Percentiles rank a stretch among this genome's conserved stretches.
Evolutionary conservation across 2,888 invertebrate genomes (phyloP).

Genomic region (Sylvicola cinctus): DNA sequence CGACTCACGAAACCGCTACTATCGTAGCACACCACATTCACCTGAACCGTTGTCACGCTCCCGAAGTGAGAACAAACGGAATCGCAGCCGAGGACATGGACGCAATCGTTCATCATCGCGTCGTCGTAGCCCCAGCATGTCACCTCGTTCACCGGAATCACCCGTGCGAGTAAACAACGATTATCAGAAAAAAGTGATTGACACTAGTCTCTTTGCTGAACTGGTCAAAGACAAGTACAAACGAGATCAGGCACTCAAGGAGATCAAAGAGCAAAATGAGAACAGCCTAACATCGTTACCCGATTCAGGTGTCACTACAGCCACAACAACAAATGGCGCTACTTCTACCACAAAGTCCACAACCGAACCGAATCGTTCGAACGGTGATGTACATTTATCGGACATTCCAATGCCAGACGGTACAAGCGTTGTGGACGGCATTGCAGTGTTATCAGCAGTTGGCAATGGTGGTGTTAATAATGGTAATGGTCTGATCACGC

Average conservation of each 20-base stretch:
- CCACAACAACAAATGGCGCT: background rate
- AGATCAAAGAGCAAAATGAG: conserved; percentile 7
- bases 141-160: conserved; percentile 11
- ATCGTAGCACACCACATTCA: no score
- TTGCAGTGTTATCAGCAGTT: background rate
- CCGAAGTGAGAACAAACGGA: conserved; percentile 3
- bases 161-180: conserved; percentile 30
- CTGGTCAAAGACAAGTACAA: conserved; percentile 70
- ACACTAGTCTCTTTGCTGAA: conserved; percentile 77
- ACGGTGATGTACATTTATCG: conserved; percentile 6
- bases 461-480: background rate
- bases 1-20: background rate
- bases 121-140: conserved; percentile 3
- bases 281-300: background rate
- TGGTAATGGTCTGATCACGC: no score
- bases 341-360: background rate
- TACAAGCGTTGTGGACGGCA: background rate
- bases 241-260: conserved; percentile 47
- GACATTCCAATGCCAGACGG: conserved; percentile 48
- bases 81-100: background rate
- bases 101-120: conserved; percentile 15
- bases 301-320: background rate
- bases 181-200: conserved; percentile 62
- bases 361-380: background rate
- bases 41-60: background rate